A percentile compares a stretch with the other conserved stretches of the same genome.
Conservation (phyloP, 1,140 invertebrate species). For the Lordiphosa stackelbergi region DNA sequence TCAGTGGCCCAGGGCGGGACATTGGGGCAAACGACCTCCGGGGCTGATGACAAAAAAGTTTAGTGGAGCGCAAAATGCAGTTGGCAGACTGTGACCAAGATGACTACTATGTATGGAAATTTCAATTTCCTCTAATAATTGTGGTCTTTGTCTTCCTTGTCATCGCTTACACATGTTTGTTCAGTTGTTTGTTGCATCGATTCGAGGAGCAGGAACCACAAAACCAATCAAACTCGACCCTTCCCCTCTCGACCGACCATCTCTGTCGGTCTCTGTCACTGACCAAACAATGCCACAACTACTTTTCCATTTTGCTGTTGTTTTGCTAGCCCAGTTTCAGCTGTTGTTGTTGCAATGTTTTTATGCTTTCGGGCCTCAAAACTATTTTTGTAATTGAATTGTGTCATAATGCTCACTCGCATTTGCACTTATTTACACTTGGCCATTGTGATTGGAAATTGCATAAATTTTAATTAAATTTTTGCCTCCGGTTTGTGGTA, state of each 20-base stretch:
- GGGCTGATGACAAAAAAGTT: constrained; percentile 3
- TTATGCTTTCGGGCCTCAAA: constrained; percentile 24
- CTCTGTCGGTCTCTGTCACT: background rate
- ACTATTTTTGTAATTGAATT: constrained; percentile 57
- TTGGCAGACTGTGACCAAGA: too few species aligned
- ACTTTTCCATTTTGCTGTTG: constrained; percentile 30
- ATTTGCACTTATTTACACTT: constrained; percentile 49
- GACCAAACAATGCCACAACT: constrained; percentile 13
- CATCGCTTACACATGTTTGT: constrained; percentile 39
- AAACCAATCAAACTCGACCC: constrained; percentile 53
- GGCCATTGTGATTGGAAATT: constrained; percentile 54
- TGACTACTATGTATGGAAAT: constrained; percentile 44
- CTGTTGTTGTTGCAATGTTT: constrained; percentile 22
- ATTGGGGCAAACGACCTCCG: constrained; percentile 6
- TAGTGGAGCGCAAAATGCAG: constrained; percentile 34
- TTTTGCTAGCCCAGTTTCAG: constrained; percentile 40
- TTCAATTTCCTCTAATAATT: constrained; percentile 49
- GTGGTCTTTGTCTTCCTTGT: constrained; percentile 20
- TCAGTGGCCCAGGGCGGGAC: constrained; percentile 1
- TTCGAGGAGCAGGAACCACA: constrained; percentile 26
- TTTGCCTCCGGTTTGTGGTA: constrained; percentile 24
- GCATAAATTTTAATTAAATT: constrained; percentile 62
- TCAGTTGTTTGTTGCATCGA: background rate
- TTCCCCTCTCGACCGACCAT: background rate
- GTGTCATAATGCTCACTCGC: constrained; percentile 32